Percentiles rank a stretch among this genome's conserved stretches.
Conservation (phyloP, 1,140 invertebrate species). For the Drosophila asahinai region DNA sequence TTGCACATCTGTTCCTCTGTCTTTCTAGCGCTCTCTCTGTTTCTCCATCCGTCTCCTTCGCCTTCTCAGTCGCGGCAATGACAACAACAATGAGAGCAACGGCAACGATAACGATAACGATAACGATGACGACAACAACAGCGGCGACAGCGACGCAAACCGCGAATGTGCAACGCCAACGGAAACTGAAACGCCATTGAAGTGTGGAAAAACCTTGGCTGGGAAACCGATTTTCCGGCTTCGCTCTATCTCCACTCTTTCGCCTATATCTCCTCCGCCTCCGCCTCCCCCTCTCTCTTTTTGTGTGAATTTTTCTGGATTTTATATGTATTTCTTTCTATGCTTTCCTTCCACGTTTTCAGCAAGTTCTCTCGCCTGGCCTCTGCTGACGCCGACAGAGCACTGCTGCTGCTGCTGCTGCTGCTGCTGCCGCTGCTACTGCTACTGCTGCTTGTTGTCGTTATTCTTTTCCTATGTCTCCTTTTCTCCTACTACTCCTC, state of each 20-base stretch:
- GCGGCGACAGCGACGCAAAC: constrained; percentile 35
- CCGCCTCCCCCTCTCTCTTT: constrained; percentile 1
- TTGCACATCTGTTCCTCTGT: constrained; percentile 16
- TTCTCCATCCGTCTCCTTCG: neutral
- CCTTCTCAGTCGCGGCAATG: constrained; percentile 16
- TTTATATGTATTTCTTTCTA: constrained; percentile 6
- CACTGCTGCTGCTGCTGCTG: constrained; percentile 24
- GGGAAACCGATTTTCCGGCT: constrained; percentile 34
- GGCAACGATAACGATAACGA: constrained; percentile 36
- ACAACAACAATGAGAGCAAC: constrained; percentile 27
- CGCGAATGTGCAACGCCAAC: constrained; percentile 38
- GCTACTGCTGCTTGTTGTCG: constrained; percentile 11
- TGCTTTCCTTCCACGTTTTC: constrained; percentile 18
- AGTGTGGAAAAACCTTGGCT: constrained; percentile 70
- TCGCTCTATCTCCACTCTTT: constrained; percentile 21
- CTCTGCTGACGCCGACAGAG: constrained; percentile 16
- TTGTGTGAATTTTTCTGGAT: constrained; percentile 19
- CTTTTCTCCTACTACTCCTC: constrained; percentile 15
- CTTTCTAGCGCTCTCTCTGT: neutral
- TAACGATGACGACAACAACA: constrained; percentile 53
- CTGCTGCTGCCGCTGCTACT: constrained; percentile 8
- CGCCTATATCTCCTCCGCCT: constrained; percentile 10
- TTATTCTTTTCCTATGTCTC: constrained; percentile 17
- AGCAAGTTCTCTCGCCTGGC: constrained; percentile 18
- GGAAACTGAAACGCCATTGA: constrained; percentile 73